Evolutionary conservation across 64 coral and sea anemone genomes (phyloP).

Genomic region (Dendronephthya gigantea): DNA sequence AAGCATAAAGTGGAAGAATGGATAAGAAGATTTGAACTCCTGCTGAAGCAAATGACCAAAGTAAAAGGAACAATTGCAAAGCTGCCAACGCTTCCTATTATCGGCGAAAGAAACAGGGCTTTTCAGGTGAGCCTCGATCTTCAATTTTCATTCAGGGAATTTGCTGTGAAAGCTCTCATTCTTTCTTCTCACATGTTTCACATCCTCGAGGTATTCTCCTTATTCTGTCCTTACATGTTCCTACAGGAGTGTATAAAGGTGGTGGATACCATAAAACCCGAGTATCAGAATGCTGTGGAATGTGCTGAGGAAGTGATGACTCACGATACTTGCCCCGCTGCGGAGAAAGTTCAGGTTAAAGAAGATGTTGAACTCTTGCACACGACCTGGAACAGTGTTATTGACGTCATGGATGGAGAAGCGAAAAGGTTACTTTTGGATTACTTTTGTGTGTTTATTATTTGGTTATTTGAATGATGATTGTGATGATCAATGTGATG

Average conservation of each 20-base stretch:
- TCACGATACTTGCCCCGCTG: not conserved
- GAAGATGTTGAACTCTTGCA: conserved; percentile 3
- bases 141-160: too few species aligned
- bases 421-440: not conserved
- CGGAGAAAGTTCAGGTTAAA: not conserved
- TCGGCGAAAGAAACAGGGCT: not conserved
- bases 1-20: conserved; percentile 20
- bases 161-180: too few species aligned
- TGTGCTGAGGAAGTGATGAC: not conserved
- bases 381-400: not conserved
- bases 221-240: not conserved
- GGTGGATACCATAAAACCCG: not conserved
- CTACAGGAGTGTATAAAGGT: not conserved
- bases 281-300: conserved; percentile 18
- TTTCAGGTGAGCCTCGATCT: conserved; percentile 9
- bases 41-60: not conserved
- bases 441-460: not conserved
- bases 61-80: not conserved
- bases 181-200: too few species aligned
- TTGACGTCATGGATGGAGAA: not conserved
- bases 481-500: too few species aligned
- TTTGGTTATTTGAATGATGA: too few species aligned
- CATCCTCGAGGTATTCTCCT: too few species aligned
- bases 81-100: not conserved
- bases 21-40: conserved; percentile 1